Evolutionary conservation across 2,888 invertebrate genomes (phyloP), one percentile per base, ranked within the genome.

Genomic region (Caenorhabditis plicata): DNA sequence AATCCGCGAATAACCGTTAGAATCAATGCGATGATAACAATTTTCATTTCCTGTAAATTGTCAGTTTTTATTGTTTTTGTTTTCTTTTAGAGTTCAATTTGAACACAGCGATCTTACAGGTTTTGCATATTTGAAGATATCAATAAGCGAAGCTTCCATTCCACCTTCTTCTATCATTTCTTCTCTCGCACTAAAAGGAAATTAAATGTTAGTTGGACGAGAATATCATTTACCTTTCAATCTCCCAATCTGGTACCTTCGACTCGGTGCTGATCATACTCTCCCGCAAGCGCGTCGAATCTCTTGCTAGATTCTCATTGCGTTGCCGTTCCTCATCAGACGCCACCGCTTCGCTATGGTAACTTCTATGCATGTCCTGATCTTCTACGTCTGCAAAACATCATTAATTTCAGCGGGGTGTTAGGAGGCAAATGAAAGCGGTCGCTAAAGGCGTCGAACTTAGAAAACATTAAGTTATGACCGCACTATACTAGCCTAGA

Each of bases 101-200:
- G 44, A 5, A 7, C 9, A 22, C 8, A 43, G 44, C 42, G 23
- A 36, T 36, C 29, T 26, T 25, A 61, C 67, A 17, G 63, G 72
- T 26, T 48, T 48, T 4, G 73, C 58, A 44, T 65, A 75, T 20
- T 58, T 60, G 44, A 72, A 56, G 29, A 75, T 75, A 39, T 74
- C 75, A 15, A 67, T 35, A 1, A 71, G 41, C 5, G 71, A 69
- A 7, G 73, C 70, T 40, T 68, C 61, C 56, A 64, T 62, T 5
- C 54, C 70, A n/a, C 68, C 73, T 38, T 72, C 69, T 35, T 68
- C 68, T 23, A 63, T 61, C 66, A 75, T 56, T 20, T 68, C 71
- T 40, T 75, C 72, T n/a, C 65, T 43, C 15, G 68, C 64, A 36
- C 61, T 48, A 27, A 32, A 31, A 13, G 17, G 15, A 35, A 8